These are phyloP conservation scores for Octodon degus DNA, from an alignment of 2,113 vertebrate genomes.

Conservation along the genomic window DNA sequence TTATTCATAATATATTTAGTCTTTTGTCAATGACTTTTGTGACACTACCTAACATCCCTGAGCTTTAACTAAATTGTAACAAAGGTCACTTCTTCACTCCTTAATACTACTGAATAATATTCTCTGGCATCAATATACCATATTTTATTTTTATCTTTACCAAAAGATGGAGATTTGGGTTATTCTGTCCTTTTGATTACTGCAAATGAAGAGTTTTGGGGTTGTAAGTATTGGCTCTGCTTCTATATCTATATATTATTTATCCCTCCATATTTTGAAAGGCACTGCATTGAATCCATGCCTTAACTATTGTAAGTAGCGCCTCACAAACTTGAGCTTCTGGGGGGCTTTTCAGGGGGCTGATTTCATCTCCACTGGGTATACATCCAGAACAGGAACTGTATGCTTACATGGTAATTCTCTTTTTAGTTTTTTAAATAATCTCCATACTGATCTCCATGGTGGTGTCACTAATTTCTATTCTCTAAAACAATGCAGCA, in stretches of 20 bases:
- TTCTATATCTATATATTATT: background rate
- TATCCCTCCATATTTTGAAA: background rate
- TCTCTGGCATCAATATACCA: background rate
- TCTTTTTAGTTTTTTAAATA: background rate
- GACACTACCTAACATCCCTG: background rate
- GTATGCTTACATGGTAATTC: background rate
- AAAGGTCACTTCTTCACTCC: no score
- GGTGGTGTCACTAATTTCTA: background rate
- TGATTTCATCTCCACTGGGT: background rate
- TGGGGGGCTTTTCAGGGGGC: fast-evolving
- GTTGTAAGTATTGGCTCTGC: background rate
- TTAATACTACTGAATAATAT: background rate
- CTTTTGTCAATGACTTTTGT: background rate
- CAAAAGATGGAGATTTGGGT: background rate
- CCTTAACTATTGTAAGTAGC: background rate
- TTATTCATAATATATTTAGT: background rate
- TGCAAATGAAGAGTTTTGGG: background rate
- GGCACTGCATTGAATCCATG: background rate
- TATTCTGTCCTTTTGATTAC: background rate
- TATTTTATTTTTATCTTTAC: background rate
- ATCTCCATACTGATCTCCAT: background rate
- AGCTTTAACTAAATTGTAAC: background rate
- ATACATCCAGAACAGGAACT: background rate
- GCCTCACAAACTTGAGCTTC: background rate
- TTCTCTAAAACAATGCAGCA: background rate